A percentile compares a stretch with the other conserved stretches of the same genome.
Evolutionary conservation across 1,140 invertebrate species (phyloP).

Genomic region (Hormaphis cornu): DNA sequence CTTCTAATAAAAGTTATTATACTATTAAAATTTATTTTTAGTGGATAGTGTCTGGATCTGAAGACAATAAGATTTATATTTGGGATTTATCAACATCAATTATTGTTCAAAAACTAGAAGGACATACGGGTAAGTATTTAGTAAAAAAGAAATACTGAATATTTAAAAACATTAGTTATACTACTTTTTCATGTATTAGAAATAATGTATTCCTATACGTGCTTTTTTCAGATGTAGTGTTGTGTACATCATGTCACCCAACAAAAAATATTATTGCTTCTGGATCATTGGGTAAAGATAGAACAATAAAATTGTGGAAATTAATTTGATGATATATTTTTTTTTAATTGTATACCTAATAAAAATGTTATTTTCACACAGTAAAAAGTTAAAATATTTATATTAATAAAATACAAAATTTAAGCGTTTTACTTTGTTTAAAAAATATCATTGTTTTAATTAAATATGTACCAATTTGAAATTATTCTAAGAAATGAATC

Average conservation of each 20-base stretch:
- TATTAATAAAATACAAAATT: too few relatives aligned
- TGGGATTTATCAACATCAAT: slow-evolving; percentile 99
- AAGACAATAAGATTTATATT: slow-evolving; percentile 97
- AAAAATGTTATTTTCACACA: slow-evolving; percentile 97
- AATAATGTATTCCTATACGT: neutral
- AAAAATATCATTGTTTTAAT: too few relatives aligned
- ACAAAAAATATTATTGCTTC: slow-evolving; percentile 99
- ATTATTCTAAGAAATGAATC: too few relatives aligned
- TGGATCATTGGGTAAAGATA: slow-evolving; percentile 94
- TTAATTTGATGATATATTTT: too few relatives aligned
- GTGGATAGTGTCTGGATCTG: slow-evolving; percentile 99
- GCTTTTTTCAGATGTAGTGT: slow-evolving; percentile 71
- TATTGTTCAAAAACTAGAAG: slow-evolving; percentile 93
- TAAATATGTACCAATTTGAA: too few relatives aligned
- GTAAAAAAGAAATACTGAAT: too few relatives aligned
- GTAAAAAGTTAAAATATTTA: too few relatives aligned
- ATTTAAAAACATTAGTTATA: neutral
- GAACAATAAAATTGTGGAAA: slow-evolving; percentile 98
- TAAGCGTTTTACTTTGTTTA: too few relatives aligned
- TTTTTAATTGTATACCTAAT: too few relatives aligned
- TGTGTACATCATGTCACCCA: slow-evolving; percentile 97
- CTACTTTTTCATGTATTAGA: neutral
- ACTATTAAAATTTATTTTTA: slow-evolving; percentile 44
- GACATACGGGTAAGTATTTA: slow-evolving; percentile 43
- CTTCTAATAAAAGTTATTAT: neutral